Evolutionary conservation across 2,113 vertebrate genomes (phyloP).

Genomic region (Pitta sordida): DNA sequence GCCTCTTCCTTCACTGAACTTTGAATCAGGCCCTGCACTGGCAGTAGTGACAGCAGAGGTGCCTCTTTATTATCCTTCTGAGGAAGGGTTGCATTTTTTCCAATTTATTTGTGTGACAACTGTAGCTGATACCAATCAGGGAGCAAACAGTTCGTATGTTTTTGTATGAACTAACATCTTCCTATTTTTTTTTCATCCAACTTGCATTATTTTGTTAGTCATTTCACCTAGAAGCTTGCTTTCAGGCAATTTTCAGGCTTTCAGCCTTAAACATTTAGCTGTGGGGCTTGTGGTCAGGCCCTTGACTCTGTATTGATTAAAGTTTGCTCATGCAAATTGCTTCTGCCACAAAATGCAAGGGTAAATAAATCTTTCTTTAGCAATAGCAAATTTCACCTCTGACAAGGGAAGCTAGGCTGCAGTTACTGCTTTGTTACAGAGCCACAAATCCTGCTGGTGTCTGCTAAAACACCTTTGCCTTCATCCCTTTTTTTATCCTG

Average conservation of each 20-base stretch:
- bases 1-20: neutral
- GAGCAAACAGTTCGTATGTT: neutral
- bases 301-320: neutral
- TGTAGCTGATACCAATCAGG: neutral
- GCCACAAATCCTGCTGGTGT: neutral
- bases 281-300: neutral
- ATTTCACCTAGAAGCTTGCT: neutral
- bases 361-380: neutral
- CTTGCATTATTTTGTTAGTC: neutral
- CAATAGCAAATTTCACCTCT: neutral
- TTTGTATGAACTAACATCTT: neutral
- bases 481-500: neutral
- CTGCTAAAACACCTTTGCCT: neutral
- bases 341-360: neutral
- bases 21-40: neutral
- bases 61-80: neutral
- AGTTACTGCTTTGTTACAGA: neutral
- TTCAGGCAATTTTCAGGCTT: neutral
- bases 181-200: neutral
- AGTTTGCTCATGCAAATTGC: neutral
- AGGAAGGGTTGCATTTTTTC: neutral
- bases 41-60: neutral
- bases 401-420: neutral
- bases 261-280: neutral
- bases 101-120: neutral